Percentiles rank a stretch among this genome's conserved stretches.
phyloP scores from a whole-genome alignment of 2,113 vertebrate species.

The Lates calcarifer region DNA sequence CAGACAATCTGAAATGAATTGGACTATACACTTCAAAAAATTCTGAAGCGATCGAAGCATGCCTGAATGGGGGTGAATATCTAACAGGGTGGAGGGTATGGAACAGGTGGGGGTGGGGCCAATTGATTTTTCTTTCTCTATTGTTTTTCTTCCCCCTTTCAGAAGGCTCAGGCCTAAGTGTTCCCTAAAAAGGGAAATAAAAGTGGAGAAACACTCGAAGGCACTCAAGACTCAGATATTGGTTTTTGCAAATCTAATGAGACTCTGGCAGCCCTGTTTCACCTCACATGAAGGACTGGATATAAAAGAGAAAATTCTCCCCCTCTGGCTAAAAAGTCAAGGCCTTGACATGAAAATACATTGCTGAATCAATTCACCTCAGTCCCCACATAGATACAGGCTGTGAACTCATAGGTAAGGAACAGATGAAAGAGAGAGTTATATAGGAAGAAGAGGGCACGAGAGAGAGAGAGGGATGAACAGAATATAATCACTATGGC shows the following conservation, averaged over 20 bases:
- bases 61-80: conserved; percentile 68
- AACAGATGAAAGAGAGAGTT: conserved; percentile 28
- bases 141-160: conserved; percentile 45
- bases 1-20: conserved; percentile 75
- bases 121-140: conserved; percentile 69
- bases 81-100: conserved; percentile 33
- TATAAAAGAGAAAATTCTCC: conserved; percentile 54
- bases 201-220: conserved; percentile 41
- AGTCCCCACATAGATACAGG: conserved; percentile 6
- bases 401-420: conserved; percentile 40
- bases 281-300: conserved; percentile 39
- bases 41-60: conserved; percentile 59
- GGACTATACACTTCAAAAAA: conserved; percentile 61
- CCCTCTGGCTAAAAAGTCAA: conserved; percentile 62
- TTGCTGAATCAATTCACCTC: conserved; percentile 72
- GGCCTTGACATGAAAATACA: conserved; percentile 65
- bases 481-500: conserved; percentile 22
- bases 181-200: conserved; percentile 42
- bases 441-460: neutral
- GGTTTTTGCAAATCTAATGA: conserved; percentile 66
- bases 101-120: neutral
- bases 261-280: conserved; percentile 44
- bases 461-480: conserved; percentile 17
- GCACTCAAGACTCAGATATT: conserved; percentile 51
- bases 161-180: conserved; percentile 25